Base-by-base conservation (phyloP, 2,888 invertebrate genomes). In the Scotopteryx bipunctaria region DNA sequence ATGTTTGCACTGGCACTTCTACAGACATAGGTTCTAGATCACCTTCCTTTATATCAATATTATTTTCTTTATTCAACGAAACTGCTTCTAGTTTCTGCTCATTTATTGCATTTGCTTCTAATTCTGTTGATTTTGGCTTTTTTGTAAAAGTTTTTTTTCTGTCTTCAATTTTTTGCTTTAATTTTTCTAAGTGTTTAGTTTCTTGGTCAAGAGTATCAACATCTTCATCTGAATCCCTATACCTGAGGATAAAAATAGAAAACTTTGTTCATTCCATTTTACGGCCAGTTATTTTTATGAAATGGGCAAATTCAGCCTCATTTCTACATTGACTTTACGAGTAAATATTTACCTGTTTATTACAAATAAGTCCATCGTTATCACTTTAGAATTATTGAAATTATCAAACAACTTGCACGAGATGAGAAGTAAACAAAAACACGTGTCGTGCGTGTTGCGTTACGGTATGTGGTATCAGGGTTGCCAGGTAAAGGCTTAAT, bases 311-410 rank as follows among this genome's bases (percentile, higher is more conserved):
- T 27, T 2, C 27, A n/a, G n/a, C n/a, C n/a, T 1, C 27, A 9
- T 4, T 9, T 1, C 4, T 6, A 0, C 2, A 27, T 11, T 27
- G 11, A 27, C 4, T 27, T 27, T 5, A 1, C 3, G 9, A 6
- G 5, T 36, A 17, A 5, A 13, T 44, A 57, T 63, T 64, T 83
- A 94, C 95, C 95, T 92, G 71, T 94, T 94, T 43, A 95, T 91
- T 57, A 94, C 91, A 73, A 95, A 95, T 61, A 95, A 86, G 82
- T 94, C 94, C 95, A 48, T 42, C 4, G 27, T 27, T 11, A 9
- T 8, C 23, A 4, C 25, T 25, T 3, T 6, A n/a, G n/a, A n/a
- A n/a, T n/a, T 21, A 21, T 2, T 5, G 6, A 21, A 3, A 3
- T 3, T 21, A 21, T 21, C 21, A 21, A 6, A 6, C 13, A 1